A percentile compares a stretch with the other conserved stretches of the same genome.
These are phyloP conservation scores for Leontocebus nigricollis DNA, from an alignment of 2,797 vertebrate genomes.

Conservation along the genomic window DNA sequence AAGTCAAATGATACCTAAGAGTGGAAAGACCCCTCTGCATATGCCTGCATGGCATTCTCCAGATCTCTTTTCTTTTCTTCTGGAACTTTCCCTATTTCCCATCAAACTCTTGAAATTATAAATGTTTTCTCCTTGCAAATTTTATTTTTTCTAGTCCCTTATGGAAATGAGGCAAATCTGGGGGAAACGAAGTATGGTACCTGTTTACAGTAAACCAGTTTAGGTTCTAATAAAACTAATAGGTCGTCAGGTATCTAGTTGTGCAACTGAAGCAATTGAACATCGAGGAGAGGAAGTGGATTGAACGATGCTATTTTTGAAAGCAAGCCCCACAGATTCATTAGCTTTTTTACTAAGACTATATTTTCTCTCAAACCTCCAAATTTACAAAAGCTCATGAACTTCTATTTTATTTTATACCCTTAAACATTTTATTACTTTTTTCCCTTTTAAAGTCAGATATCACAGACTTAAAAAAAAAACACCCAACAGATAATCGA, in stretches of 20 bases:
- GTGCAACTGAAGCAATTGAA: background rate
- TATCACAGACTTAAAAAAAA: conserved; percentile 39
- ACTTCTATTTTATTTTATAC: conserved; percentile 34
- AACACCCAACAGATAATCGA: conserved; percentile 62
- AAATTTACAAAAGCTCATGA: background rate
- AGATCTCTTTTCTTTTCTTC: background rate
- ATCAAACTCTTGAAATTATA: background rate
- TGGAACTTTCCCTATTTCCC: background rate
- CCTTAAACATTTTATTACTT: background rate
- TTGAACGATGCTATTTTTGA: background rate
- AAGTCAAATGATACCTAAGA: too few species aligned
- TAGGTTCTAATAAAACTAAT: background rate
- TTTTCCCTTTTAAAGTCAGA: conserved; percentile 46
- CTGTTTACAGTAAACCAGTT: background rate
- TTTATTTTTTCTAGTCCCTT: background rate
- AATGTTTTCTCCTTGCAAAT: background rate
- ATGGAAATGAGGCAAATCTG: background rate
- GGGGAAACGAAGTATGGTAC: background rate
- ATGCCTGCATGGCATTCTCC: too few species aligned
- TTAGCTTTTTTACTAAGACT: background rate
- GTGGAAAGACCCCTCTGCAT: background rate
- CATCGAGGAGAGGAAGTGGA: background rate
- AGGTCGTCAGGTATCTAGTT: background rate
- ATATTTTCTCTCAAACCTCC: background rate
- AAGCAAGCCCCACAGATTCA: background rate